Evolutionary conservation across 2,797 vertebrate species (phyloP), one percentile per base, ranked within the genome.

Genomic region (Sebastes oblongus): DNA sequence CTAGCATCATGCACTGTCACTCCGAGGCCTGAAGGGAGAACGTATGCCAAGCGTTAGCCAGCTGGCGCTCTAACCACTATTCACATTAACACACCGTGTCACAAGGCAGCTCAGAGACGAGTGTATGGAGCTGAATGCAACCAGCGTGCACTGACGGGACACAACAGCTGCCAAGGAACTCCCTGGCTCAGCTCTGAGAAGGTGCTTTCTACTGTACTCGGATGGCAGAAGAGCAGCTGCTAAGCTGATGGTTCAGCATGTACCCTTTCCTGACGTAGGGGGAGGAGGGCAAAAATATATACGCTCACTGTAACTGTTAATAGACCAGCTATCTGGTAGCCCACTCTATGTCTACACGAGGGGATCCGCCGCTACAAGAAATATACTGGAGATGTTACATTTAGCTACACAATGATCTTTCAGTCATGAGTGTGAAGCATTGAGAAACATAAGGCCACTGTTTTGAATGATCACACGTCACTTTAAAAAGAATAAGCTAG

Each of bases 111-210:
- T 76, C 73, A 59, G 76, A 84, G 65, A 88, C 46, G 22, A 77
- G 72, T 56, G 72, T 56, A 46, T 22, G 7, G 66, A 54, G 74
- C 34, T 72, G 72, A 81, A 79, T 69, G 70, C 68, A 70, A 83
- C 69, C 66, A 22, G 65, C 14, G 22, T 58, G 65, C 74, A 72
- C 59, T 56, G 88, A 87, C 62, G 56, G 80, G 74, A 77, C 80
- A 66, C 71, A 83, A 77, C 89, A 91, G 84, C 89, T 93, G 90
- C 85, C 67, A 72, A 90, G 87, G 82, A 86, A 74, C 87, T 89
- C 87, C 87, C 81, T 56, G 78, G 70, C 76, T 82, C 73, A 61
- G 77, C 56, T 66, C 36, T 29, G 66, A 83, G 65, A 85, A 88
- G 87, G 81, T 70, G 74, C 62, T 87, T 86, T 88, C 86, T 91